These are phyloP conservation scores for Leucophenga varia DNA, from an alignment of 1,140 invertebrate species.

Conservation along the genomic window DNA sequence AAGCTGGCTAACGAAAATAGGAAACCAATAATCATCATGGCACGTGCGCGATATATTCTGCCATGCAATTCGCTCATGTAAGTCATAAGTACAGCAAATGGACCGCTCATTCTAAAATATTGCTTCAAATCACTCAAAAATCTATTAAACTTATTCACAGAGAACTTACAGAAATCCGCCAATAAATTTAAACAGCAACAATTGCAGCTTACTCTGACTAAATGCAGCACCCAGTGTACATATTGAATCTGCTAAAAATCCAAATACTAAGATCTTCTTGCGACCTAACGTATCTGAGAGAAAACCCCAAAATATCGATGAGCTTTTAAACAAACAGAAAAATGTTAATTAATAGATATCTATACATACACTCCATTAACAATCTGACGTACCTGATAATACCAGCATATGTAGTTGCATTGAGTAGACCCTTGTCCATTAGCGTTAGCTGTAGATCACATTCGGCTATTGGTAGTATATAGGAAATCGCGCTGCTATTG, in stretches of 20 bases:
- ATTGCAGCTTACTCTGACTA: conserved; percentile 17
- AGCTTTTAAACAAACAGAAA: too few species aligned
- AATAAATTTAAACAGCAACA: conserved; percentile 19
- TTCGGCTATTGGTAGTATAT: conserved; percentile 67
- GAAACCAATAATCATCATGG: conserved; percentile 65
- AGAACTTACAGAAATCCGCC: conserved; percentile 32
- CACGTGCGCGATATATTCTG: conserved; percentile 63
- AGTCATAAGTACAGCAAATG: conserved; percentile 70
- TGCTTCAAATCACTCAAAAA: background rate
- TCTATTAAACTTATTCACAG: too few species aligned
- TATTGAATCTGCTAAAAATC: conserved; percentile 18
- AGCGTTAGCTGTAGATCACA: conserved; percentile 66
- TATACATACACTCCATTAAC: too few species aligned
- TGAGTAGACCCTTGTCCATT: conserved; percentile 63
- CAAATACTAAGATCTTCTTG: conserved; percentile 62
- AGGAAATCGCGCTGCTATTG: conserved; percentile 64
- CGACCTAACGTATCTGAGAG: conserved; percentile 73
- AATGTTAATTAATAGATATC: conserved; percentile 59
- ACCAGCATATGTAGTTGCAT: conserved; percentile 57
- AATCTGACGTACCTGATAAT: too few species aligned
- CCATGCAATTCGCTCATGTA: conserved; percentile 71
- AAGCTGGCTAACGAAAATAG: conserved; percentile 63
- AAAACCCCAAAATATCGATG: conserved; percentile 82
- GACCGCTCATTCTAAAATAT: conserved; percentile 68
- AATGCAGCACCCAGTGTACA: conserved; percentile 18